Base-by-base conservation (phyloP, 2,888 invertebrate genomes). In the Augiades crinisus region DNA sequence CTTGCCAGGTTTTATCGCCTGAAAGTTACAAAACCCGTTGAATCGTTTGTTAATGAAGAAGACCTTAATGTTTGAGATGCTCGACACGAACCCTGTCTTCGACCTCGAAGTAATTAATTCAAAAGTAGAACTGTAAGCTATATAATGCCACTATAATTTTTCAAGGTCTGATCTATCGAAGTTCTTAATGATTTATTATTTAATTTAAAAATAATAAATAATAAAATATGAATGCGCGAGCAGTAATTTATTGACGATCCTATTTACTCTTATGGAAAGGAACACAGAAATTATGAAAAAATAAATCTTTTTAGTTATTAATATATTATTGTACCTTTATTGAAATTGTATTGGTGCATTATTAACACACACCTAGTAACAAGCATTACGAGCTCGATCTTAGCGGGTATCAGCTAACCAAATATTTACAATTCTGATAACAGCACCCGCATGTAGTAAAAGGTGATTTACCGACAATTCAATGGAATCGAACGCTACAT, bases 391-490 rank as follows among this genome's bases (percentile, higher is more conserved):
- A 31, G 5, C 14, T 10, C 1, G 13, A 24, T 12, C 24, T 14
- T 36, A 27, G n/a, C n/a, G n/a, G 10, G 21, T 36, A 5, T 27
- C 36, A 27, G 13, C 17, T 37, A 30, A 37, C 16, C 31, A 24
- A 47, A 47, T 37, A 47, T 46, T 46, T 37, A 47, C 27, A 37
- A 3, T 47, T 30, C 30, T n/a, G 36, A 30, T 47, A 30, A 30
- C n/a, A 47, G 37, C 27, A 13, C 47, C 37, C 37, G 37, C 30
- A 38, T 30, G 6, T 5, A n/a, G 19, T n/a, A 19, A 37, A 17
- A 38, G 37, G 37, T 47, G 19, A 47, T 37, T 47, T 47, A 47
- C 47, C 47, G 47, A 17, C 37, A 30, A 13, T 38, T 37, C 27
- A 37, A 6, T 37, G 14, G 37, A 37, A 37, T 13, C 10, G 19